phyloP scores from a whole-genome alignment of 2,797 vertebrate species.

The Galaxias olidus region DNA sequence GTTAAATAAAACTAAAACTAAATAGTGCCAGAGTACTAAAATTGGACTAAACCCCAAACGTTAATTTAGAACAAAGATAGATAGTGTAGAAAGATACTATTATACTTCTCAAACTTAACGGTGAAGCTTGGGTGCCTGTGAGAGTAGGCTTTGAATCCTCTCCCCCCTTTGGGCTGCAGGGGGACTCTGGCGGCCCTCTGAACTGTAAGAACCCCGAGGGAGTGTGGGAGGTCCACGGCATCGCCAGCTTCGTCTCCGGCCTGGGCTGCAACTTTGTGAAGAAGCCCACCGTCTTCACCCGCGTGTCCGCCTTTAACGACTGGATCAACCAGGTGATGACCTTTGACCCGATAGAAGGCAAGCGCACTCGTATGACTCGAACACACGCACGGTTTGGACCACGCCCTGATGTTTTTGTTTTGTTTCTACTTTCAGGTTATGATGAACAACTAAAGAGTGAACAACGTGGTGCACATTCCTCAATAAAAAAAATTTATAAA shows the following conservation, averaged over 20 bases:
- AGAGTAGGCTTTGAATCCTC: neutral
- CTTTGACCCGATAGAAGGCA: neutral
- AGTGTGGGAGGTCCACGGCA: conserved; percentile 84
- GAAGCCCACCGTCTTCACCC: conserved; percentile 89
- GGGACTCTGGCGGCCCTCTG: conserved; percentile 89
- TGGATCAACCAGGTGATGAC: conserved; percentile 82
- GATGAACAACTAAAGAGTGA: conserved; percentile 71
- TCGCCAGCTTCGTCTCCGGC: conserved; percentile 84
- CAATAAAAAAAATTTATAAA: conserved; percentile 42
- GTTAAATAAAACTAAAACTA: no score
- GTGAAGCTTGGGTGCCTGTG: no score
- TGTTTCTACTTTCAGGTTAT: conserved; percentile 66
- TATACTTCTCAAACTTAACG: no score
- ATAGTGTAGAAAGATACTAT: no score
- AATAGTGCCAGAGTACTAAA: no score
- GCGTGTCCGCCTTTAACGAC: conserved; percentile 81
- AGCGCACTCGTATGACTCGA: no score
- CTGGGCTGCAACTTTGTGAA: conserved; percentile 79
- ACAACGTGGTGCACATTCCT: neutral
- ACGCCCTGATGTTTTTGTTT: conserved; percentile 4
- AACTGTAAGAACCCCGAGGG: conserved; percentile 76
- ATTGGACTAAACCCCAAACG: no score
- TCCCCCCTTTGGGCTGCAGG: conserved; percentile 62
- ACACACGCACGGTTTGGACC: neutral
- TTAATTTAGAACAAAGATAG: no score